These are phyloP conservation scores for Zenarchopterus dispar DNA, from an alignment of 2,797 vertebrate species.

Conservation along the genomic window DNA sequence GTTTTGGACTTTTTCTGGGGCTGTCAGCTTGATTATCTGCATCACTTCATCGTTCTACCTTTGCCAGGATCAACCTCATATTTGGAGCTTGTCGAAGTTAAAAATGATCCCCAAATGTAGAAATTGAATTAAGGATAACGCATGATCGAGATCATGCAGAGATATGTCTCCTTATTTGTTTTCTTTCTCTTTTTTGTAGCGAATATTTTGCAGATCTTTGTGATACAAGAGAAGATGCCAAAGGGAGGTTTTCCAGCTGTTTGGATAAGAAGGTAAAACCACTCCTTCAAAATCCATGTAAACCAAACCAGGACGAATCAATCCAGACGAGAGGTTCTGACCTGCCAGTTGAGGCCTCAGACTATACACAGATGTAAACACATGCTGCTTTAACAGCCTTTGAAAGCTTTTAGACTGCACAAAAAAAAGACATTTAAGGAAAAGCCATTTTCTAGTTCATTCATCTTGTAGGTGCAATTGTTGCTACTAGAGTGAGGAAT, in stretches of 20 bases:
- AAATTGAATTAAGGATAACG: too few species aligned
- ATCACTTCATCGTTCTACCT: too few species aligned
- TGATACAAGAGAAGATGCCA: background rate
- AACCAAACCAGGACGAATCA: conserved; percentile 29
- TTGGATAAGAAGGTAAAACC: conserved; percentile 19
- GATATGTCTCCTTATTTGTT: background rate
- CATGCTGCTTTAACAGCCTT: background rate
- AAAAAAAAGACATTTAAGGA: too few species aligned
- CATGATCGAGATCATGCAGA: too few species aligned
- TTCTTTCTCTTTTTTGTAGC: background rate
- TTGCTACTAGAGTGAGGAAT: too few species aligned
- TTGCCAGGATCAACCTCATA: too few species aligned
- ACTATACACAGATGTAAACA: conserved; percentile 7
- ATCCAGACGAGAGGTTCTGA: conserved; percentile 54
- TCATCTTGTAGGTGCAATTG: too few species aligned
- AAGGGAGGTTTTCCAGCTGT: conserved; percentile 5
- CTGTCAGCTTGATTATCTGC: too few species aligned
- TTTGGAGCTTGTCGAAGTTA: too few species aligned
- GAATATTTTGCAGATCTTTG: background rate
- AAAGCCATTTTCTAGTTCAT: too few species aligned
- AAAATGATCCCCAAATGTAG: too few species aligned
- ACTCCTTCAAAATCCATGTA: background rate
- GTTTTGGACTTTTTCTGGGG: too few species aligned
- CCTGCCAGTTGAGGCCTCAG: conserved; percentile 37
- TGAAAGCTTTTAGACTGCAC: background rate